phyloP scores from a whole-genome alignment of 2,113 vertebrate species.

The Prinia subflava region DNA sequence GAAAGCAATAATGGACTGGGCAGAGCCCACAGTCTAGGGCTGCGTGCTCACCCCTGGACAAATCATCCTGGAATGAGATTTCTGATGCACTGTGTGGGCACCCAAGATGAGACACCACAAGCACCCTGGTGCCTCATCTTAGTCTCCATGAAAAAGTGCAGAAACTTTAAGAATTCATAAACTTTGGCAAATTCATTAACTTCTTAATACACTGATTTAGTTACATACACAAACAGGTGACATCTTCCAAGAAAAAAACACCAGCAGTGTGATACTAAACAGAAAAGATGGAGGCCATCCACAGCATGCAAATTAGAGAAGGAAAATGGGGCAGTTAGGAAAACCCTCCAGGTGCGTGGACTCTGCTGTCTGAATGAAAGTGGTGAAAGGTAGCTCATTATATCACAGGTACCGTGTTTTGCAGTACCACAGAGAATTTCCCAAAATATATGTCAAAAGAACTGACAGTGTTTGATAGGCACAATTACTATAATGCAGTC shows the following conservation, averaged over 20 bases:
- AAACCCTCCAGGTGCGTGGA: not conserved
- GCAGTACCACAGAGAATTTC: constrained; percentile 38
- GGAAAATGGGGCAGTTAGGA: constrained; percentile 7
- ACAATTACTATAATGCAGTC: constrained; percentile 73
- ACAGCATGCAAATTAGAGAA: constrained; percentile 43
- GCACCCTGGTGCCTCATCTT: not conserved
- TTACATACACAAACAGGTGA: not conserved
- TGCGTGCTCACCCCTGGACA: not conserved
- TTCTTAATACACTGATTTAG: constrained; percentile 18
- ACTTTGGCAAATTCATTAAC: not conserved
- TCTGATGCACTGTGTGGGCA: not conserved
- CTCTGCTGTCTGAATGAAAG: not conserved
- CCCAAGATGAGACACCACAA: not conserved
- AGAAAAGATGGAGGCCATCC: constrained; percentile 8
- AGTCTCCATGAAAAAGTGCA: not conserved
- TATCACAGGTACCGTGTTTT: constrained; percentile 10
- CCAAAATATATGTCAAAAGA: constrained; percentile 62
- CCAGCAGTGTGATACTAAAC: constrained; percentile 1
- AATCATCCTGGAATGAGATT: not conserved
- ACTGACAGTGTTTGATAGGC: constrained; percentile 74
- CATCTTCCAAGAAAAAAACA: not conserved
- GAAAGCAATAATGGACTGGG: not conserved
- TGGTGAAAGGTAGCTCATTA: constrained; percentile 49
- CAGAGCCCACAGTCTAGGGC: not conserved
- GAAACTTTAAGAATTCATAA: not conserved